Evolutionary conservation across 2,797 vertebrate species (phyloP).

Genomic region (Oreortyx pictus): DNA sequence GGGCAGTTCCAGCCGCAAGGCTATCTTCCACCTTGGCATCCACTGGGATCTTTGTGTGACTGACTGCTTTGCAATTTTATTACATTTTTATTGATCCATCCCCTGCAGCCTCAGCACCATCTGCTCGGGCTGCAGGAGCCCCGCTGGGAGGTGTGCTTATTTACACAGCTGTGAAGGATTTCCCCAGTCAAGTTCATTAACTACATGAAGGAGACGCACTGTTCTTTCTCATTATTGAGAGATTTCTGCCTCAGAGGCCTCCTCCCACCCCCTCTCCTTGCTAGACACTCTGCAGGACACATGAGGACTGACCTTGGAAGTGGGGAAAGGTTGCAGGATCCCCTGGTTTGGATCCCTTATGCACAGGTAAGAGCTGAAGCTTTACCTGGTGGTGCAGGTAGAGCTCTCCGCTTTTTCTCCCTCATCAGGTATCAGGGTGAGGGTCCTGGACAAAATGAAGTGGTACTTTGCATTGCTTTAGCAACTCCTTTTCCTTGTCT

Average conservation of each 20-base stretch:
- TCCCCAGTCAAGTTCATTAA: conserved; percentile 86
- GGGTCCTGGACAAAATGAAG: neutral
- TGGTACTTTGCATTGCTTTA: neutral
- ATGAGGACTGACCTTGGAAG: neutral
- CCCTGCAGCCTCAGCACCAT: conserved; percentile 62
- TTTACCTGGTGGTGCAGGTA: neutral
- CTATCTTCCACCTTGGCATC: neutral
- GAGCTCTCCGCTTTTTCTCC: neutral
- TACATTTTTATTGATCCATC: conserved; percentile 8
- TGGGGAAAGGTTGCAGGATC: neutral
- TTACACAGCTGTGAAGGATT: conserved; percentile 87
- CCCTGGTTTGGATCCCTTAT: neutral
- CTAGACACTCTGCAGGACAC: neutral
- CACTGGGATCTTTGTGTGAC: neutral
- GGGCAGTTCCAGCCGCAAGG: neutral
- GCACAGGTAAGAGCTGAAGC: neutral
- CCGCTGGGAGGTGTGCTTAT: conserved; percentile 74
- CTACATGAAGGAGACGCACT: conserved; percentile 78
- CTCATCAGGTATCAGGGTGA: neutral
- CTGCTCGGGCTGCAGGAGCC: conserved; percentile 56
- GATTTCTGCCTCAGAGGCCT: neutral
- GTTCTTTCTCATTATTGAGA: conserved; percentile 24
- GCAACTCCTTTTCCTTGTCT: neutral
- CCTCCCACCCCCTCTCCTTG: neutral
- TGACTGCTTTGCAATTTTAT: neutral